Evolutionary conservation across 1,140 invertebrate species (phyloP).

Genomic region (Carposina sasakii): DNA sequence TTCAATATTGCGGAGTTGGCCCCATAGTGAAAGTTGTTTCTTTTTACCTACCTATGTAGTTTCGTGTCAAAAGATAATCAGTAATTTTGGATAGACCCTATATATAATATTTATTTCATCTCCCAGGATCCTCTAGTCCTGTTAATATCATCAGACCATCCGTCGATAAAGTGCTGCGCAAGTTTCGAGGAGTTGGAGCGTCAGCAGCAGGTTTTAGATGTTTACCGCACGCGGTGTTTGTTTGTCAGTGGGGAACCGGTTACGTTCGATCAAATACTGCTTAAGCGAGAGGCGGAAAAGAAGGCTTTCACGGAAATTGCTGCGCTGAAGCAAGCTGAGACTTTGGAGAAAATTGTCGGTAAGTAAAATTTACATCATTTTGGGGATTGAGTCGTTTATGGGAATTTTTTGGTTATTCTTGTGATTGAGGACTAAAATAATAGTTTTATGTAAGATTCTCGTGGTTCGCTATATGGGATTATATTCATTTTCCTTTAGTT

Average conservation of each 20-base stretch:
- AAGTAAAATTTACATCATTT: too few species aligned
- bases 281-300: constrained; percentile 60
- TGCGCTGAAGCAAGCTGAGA: constrained; percentile 63
- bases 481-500: too few species aligned
- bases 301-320: constrained; percentile 69
- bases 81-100: too few species aligned
- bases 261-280: constrained; percentile 56
- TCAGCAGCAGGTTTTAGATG: constrained; percentile 67
- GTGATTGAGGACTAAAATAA: neutral
- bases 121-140: constrained; percentile 73
- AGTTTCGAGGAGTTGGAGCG: constrained; percentile 70
- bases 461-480: too few species aligned
- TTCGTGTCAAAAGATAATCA: too few species aligned
- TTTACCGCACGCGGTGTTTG: constrained; percentile 66
- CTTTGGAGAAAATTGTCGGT: constrained; percentile 69
- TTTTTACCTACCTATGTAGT: too few species aligned
- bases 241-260: constrained; percentile 64
- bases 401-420: too few species aligned
- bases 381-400: too few species aligned
- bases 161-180: constrained; percentile 72
- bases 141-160: constrained; percentile 70
- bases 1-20: too few species aligned
- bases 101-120: constrained; percentile 12
- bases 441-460: neutral
- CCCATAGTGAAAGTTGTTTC: too few species aligned